Base-by-base conservation (phyloP, 2,888 invertebrate genomes). In the Odontocolon sp. region DNA sequence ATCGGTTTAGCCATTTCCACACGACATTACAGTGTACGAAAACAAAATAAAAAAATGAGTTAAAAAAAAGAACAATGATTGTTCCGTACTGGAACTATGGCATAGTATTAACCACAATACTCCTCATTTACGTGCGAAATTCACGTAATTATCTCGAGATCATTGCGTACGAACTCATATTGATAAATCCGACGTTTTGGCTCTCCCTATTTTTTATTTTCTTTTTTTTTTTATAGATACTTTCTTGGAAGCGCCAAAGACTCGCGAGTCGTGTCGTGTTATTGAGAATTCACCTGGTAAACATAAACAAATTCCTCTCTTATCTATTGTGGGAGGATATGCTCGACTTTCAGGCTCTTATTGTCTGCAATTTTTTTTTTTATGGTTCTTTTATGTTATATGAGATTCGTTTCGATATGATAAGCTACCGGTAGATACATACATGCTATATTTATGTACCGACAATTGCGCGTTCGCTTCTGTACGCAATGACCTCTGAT, bases 341-440 rank as follows among this genome's bases (percentile, higher is more conserved):
- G 75, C 75, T 76, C 76, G 67, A 76, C 71, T 71, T 71, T 76
- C 71, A 71, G 71, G 67, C 56, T 76, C 67, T 76, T 76, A 76
- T 76, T 76, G 76, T 76, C 76, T 76, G 76, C 76, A 67, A 63
- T 67, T 67, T 40, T 56, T 64, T 40, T 26, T 40, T 66, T 52
- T 56, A 59, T 68, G 69, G 57, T 73, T 63, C 73, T 63, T 47
- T 69, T 52, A 47, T 59, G 11, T 42, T 64, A 50, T 33, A 66
- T 50, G 57, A 63, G 63, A 57, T 26, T 77, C 47, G 33, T 57
- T 59, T 64, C 64, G 64, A 64, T 64, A 64, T 69, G 63, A 64
- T 26, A 45, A 52, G 52, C 38, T 69, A 66, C 28, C 14, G 57
- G 45, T 63, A 40, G 69, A 56, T 36, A 70, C 23, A 28, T 16